These are phyloP conservation scores for Philereme vetulata DNA, from an alignment of 2,888 invertebrate genomes.

Conservation along the genomic window DNA sequence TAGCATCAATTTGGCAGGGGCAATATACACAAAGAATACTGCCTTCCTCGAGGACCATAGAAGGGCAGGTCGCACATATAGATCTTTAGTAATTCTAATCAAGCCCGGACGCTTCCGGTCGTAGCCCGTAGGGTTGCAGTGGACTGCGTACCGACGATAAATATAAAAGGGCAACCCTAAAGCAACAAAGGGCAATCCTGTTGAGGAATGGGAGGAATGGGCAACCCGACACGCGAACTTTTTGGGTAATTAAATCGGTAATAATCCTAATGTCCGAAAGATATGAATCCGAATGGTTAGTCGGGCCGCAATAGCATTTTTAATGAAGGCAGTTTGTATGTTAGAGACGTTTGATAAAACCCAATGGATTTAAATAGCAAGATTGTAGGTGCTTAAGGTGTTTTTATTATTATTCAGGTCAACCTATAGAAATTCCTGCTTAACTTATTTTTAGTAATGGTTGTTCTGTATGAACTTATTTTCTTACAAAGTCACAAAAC, in stretches of 20 bases:
- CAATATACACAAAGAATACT: conserved; percentile 38
- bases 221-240: conserved; percentile 52
- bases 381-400: neutral
- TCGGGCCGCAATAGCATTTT: conserved; percentile 36
- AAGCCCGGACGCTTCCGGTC: conserved; percentile 41
- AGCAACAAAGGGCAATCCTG: conserved; percentile 12
- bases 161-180: conserved; percentile 46
- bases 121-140: conserved; percentile 43
- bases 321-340: conserved; percentile 29
- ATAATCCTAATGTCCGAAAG: conserved; percentile 48
- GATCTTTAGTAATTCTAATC: conserved; percentile 64
- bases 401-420: too few species aligned
- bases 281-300: conserved; percentile 43
- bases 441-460: too few species aligned
- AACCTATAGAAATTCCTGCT: too few species aligned
- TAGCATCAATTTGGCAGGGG: conserved; percentile 40
- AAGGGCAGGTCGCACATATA: conserved; percentile 47
- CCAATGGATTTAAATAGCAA: conserved; percentile 19
- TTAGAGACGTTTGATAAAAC: conserved; percentile 3
- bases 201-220: conserved; percentile 35
- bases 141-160: conserved; percentile 47
- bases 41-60: conserved; percentile 39
- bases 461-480: too few species aligned
- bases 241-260: conserved; percentile 55
- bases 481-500: too few species aligned